Evolutionary conservation across 2,888 invertebrate species (phyloP).

Genomic region (Operophtera brumata): DNA sequence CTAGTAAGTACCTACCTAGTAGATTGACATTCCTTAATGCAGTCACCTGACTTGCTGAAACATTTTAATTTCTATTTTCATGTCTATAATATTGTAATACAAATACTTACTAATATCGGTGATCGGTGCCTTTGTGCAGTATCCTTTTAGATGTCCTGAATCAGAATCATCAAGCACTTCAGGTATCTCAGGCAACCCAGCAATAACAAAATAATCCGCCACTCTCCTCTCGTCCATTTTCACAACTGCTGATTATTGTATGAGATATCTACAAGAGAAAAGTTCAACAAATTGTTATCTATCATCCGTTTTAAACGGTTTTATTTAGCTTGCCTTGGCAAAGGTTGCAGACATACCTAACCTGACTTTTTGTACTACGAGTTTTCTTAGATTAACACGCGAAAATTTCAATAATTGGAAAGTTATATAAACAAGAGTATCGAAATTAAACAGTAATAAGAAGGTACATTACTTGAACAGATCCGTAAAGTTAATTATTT

Average conservation of each 20-base stretch:
- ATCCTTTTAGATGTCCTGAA: constrained; percentile 89
- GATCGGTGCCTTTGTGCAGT: constrained; percentile 93
- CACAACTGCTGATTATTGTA: constrained; percentile 31
- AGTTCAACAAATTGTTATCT: constrained; percentile 27
- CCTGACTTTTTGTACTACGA: constrained; percentile 13
- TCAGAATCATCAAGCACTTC: constrained; percentile 90
- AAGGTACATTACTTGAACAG: neutral
- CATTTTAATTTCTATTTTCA: neutral
- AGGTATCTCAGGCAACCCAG: constrained; percentile 93
- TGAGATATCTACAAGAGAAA: constrained; percentile 39
- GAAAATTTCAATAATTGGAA: neutral
- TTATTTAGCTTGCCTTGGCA: too few relatives aligned
- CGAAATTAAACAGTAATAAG: neutral
- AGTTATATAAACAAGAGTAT: neutral
- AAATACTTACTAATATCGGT: constrained; percentile 90
- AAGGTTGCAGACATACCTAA: constrained; percentile 12
- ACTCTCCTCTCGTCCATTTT: constrained; percentile 92
- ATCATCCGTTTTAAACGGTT: constrained; percentile 3
- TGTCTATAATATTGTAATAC: neutral
- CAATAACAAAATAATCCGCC: constrained; percentile 99
- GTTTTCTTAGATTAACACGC: neutral
- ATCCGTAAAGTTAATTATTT: constrained; percentile 41
- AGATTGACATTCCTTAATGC: too few relatives aligned
- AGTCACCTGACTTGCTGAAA: neutral
- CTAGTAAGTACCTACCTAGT: too few relatives aligned